phyloP scores from a whole-genome alignment of 2,797 vertebrate species.

The Macroramphosus scolopax region DNA sequence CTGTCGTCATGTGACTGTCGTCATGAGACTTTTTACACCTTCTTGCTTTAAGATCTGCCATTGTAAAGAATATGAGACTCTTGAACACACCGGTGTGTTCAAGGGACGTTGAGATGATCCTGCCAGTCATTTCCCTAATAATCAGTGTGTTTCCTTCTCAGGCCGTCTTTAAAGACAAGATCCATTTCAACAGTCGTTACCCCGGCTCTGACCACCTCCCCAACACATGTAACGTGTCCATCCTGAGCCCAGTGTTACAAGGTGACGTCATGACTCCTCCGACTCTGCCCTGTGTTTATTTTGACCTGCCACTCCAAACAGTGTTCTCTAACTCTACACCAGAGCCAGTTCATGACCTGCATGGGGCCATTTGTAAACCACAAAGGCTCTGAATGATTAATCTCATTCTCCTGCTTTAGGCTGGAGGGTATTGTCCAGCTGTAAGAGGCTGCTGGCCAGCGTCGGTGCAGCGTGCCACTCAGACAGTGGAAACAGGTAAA shows the following conservation, averaged over 20 bases:
- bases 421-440: constrained; percentile 81
- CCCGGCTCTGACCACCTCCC: constrained; percentile 81
- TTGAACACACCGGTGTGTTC: too few relatives aligned
- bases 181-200: constrained; percentile 86
- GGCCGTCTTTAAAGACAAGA: constrained; percentile 82
- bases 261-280: constrained; percentile 78
- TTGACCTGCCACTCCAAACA: constrained; percentile 10
- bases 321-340: constrained; percentile 41
- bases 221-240: constrained; percentile 94
- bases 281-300: constrained; percentile 17
- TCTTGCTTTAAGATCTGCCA: too few relatives aligned
- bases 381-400: constrained; percentile 69
- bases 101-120: too few relatives aligned
- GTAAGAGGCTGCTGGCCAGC: constrained; percentile 85
- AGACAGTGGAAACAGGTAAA: constrained; percentile 82
- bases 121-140: too few relatives aligned
- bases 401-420: constrained; percentile 71
- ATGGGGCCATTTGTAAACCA: constrained; percentile 57
- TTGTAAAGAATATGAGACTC: too few relatives aligned
- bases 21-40: too few relatives aligned
- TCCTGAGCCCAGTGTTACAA: constrained; percentile 83
- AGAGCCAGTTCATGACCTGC: constrained; percentile 51
- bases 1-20: too few relatives aligned
- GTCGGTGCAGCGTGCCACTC: constrained; percentile 95
- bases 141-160: constrained; percentile 52